Conservation (phyloP, 2,797 vertebrate species). For the Hypotaenidia okinawae region DNA sequence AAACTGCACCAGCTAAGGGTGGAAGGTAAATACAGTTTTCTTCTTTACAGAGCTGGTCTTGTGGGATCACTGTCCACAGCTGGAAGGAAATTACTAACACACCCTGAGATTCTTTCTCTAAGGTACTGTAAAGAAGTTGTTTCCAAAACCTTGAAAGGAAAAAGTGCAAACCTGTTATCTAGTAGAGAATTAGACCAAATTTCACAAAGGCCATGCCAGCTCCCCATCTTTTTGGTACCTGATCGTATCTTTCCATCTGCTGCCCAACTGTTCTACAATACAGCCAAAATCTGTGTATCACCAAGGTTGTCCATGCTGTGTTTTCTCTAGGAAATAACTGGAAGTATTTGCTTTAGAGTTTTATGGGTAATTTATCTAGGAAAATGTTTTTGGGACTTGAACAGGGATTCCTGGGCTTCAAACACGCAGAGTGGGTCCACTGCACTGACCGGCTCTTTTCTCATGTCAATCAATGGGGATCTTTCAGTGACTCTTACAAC, state of each 20-base stretch:
- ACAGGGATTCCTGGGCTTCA: not conserved
- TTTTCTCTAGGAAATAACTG: not conserved
- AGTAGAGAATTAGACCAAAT: not conserved
- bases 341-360: not conserved
- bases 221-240: not conserved
- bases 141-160: not conserved
- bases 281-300: not conserved
- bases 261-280: not conserved
- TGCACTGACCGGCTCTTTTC: not conserved
- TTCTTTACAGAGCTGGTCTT: not conserved
- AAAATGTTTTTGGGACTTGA: not conserved
- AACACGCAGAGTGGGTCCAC: not conserved
- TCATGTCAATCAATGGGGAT: not conserved
- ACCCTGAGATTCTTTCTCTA: not conserved
- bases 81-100: not conserved
- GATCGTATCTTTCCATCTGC: not conserved
- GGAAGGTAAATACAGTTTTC: not conserved
- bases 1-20: not conserved
- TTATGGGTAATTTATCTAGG: not conserved
- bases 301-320: rapidly evolving
- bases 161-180: not conserved
- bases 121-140: not conserved
- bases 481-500: not conserved
- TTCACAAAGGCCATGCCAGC: not conserved
- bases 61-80: not conserved